These are phyloP conservation scores for Drosophila sechellia DNA, from an alignment of 1,140 invertebrate species.

Conservation along the genomic window DNA sequence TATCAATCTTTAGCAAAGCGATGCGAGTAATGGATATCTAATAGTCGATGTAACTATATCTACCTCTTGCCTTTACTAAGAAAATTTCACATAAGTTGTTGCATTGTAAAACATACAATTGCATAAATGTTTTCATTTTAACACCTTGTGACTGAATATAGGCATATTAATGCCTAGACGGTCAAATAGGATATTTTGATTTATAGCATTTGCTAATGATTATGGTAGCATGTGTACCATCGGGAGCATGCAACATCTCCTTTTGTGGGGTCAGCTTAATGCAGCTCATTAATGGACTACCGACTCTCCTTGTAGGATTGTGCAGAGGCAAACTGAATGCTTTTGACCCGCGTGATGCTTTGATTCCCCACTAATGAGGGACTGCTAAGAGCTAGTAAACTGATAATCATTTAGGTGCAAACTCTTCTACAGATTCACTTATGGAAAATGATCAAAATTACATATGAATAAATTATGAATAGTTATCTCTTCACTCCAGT, in stretches of 20 bases:
- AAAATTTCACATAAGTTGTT: too few species aligned
- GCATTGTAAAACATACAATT: too few species aligned
- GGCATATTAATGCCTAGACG: slow-evolving; percentile 13
- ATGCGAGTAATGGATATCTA: too few species aligned
- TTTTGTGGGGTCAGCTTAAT: not conserved
- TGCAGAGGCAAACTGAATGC: not conserved
- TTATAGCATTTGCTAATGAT: slow-evolving; percentile 33
- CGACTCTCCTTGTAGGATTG: not conserved
- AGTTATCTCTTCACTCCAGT: too few species aligned
- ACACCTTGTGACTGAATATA: slow-evolving; percentile 24
- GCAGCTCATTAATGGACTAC: slow-evolving; percentile 6
- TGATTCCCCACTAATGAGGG: slow-evolving; percentile 22
- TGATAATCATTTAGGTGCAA: too few species aligned
- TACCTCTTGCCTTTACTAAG: too few species aligned
- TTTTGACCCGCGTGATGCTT: slow-evolving; percentile 1
- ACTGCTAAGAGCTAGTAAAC: not conserved
- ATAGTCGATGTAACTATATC: too few species aligned
- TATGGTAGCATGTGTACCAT: not conserved
- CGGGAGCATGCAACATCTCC: too few species aligned
- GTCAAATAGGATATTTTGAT: slow-evolving; percentile 42
- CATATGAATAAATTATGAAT: too few species aligned
- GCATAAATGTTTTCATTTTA: not conserved
- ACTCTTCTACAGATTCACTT: too few species aligned
- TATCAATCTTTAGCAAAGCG: too few species aligned
- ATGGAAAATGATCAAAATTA: too few species aligned